Base-by-base conservation (phyloP, 2,888 invertebrate genomes). In the Lysandra coridon region DNA sequence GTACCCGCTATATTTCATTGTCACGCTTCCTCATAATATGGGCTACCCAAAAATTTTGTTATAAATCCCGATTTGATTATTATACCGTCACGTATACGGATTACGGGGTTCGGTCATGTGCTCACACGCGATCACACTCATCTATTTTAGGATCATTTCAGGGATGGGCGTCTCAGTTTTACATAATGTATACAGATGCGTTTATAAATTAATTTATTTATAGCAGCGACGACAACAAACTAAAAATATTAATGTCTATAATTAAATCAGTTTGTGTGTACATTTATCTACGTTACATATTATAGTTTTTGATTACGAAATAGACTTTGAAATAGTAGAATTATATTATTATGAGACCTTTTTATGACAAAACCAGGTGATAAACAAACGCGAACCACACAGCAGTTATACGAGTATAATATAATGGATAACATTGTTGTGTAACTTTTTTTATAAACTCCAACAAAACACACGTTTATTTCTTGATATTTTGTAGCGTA, bases 121-220 rank as follows among this genome's bases (percentile, higher is more conserved):
- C 33, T 57, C 23, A 6, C 60, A 69, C 33, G 69, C 69, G 69
- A 69, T 23, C 33, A 74, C 1, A 44, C 74, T 4, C 1, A 0
- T 75, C 75, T 75, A 75, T 44, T 75, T 75, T 75, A n/a, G 44
- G 49, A 49, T 23, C 30, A 40, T 74, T 74, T 75, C 69, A 49
- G 44, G 75, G 49, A 75, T 49, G n/a, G 23, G 44, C n/a, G 44
- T 44, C 75, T 75, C 44, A 14, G 69, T 69, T 69, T 69, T 14
- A 69, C 69, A 69, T 69, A 37, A 69, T 33, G 33, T 69, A 1
- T 69, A 69, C 69, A 69, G 69, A 33, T 69, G 69, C 69, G 33
- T 69, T 69, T 69, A 37, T 69, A 69, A 69, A 69, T 69, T 69
- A 69, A 14, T 33, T 17, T 69, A 69, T 69, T 69, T 69, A 69